These are phyloP conservation scores for Suricata suricatta DNA, from an alignment of 2,113 vertebrate species.

Conservation along the genomic window DNA sequence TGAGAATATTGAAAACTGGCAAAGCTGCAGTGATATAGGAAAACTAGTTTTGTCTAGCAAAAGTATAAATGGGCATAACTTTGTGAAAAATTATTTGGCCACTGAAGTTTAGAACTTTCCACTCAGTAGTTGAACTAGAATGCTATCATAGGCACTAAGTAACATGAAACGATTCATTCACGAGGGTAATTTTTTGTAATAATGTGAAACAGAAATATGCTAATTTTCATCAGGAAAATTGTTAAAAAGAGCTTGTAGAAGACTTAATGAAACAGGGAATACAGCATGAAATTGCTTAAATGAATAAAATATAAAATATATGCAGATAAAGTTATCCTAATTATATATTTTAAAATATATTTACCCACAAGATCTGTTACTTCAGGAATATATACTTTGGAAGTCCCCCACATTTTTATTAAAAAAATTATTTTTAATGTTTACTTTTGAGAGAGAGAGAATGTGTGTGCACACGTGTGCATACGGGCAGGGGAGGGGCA, in stretches of 20 bases:
- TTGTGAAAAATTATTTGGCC: neutral
- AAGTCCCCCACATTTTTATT: neutral
- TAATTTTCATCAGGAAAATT: neutral
- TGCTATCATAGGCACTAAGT: neutral
- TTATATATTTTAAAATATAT: neutral
- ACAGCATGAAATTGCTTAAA: neutral
- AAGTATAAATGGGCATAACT: neutral
- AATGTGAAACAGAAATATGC: neutral
- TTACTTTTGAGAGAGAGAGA: no score
- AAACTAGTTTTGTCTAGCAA: neutral
- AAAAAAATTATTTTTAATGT: no score
- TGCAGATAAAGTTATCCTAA: neutral
- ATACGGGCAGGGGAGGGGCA: no score
- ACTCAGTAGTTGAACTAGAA: neutral
- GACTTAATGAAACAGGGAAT: neutral
- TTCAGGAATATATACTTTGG: conserved; percentile 1
- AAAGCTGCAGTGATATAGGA: neutral
- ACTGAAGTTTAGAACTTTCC: neutral
- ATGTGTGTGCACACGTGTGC: no score
- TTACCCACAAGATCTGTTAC: neutral
- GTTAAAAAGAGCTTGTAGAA: neutral
- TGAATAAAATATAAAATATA: neutral
- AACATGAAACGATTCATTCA: neutral
- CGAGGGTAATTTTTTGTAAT: neutral
- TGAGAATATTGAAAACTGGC: conserved; percentile 13